These are phyloP conservation scores for Chloroceryle aenea DNA, from an alignment of 2,113 vertebrate genomes.

Conservation along the genomic window DNA sequence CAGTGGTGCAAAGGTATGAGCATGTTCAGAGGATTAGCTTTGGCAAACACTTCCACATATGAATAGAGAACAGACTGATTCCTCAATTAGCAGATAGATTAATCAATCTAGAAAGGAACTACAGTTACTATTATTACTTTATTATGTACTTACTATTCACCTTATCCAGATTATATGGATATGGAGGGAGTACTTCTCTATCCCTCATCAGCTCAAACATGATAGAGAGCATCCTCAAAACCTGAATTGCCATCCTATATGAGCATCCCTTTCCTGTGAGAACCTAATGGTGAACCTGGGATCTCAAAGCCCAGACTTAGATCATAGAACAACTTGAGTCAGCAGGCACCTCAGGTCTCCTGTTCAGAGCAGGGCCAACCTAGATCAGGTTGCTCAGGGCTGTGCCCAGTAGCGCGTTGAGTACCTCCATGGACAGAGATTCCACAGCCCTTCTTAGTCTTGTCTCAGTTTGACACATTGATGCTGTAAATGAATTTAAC, in stretches of 20 bases:
- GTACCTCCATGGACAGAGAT: neutral
- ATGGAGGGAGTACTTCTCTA: neutral
- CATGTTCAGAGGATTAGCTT: neutral
- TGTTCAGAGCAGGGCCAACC: neutral
- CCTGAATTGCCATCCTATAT: neutral
- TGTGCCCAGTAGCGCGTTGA: neutral
- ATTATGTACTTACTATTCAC: neutral
- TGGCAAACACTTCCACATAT: neutral
- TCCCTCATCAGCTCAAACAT: neutral
- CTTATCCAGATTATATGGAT: neutral
- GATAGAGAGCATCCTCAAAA: neutral
- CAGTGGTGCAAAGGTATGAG: neutral
- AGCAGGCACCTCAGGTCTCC: neutral
- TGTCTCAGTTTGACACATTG: accelerated
- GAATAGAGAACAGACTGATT: neutral
- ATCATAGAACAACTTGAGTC: neutral
- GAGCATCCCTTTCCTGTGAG: neutral
- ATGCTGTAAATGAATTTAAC: neutral
- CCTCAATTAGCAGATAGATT: neutral
- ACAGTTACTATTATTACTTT: neutral
- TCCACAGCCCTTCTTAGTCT: neutral
- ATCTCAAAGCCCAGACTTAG: neutral
- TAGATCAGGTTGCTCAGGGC: neutral
- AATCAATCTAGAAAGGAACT: neutral
- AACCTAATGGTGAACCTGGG: neutral